Base-by-base conservation (phyloP, 2,113 vertebrate species). In the Rhipidura dahli region DNA sequence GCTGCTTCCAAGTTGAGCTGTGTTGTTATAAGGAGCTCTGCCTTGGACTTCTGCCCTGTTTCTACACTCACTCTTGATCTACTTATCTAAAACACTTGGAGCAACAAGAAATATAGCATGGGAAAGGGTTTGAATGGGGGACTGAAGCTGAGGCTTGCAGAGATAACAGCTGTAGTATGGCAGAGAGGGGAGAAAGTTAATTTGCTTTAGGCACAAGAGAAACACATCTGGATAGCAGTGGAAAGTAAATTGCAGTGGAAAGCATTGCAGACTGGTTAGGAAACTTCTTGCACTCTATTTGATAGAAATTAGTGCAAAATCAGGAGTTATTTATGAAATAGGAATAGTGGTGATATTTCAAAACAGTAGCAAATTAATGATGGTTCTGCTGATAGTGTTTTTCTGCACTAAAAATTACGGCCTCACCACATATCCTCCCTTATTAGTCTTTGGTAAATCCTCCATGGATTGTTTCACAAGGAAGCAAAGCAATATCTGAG, bases 11-110 rank as follows among this genome's bases (percentile, higher is more conserved):
- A 96, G 90, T 68, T 15, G 22, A 89, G 70, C 56, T 90, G 40
- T 57, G 76, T 70, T 68, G 69, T 93, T 86, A 27, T 1, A 82
- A 94, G 80, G 69, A 97, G 87, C 80, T 96, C 85, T 90, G 88
- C 69, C 76, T 95, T 94, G 96, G 92, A 81, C 51, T 92, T 78
- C 64, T 96, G 90, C 96, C 96, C 76, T 83, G 31, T 57, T 92
- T 89, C 90, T 90, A 96, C 94, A 96, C 93, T 92, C 96, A 92
- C 80, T 94, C 94, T 89, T 82, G 60, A 82, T 94, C 83, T 61
- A 84, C 69, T 97, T 87, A 89, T 93, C 86, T 95, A 49, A 92
- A 96, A 90, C 80, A 79, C 69, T 92, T 89, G 60, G 60, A 94
- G 65, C 80, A 93, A 59, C 72, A 89, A 54, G 75, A 90, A 88